Evolutionary conservation across 2,113 vertebrate species (phyloP).

Genomic region (Todiramphus saurophagus): DNA sequence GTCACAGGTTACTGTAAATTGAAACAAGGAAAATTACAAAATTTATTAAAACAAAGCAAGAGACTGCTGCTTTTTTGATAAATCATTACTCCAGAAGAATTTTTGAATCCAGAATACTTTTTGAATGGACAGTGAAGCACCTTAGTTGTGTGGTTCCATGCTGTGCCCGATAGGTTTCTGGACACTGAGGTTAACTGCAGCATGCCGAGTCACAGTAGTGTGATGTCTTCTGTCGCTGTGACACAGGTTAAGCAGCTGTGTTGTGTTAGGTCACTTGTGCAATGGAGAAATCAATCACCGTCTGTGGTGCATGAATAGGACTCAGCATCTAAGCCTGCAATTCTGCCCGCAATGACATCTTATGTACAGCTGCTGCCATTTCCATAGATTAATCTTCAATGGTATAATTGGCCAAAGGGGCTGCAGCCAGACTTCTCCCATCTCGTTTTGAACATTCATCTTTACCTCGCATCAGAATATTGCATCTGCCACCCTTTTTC

Average conservation of each 20-base stretch:
- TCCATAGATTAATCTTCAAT: not conserved
- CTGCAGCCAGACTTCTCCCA: not conserved
- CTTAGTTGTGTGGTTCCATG: not conserved
- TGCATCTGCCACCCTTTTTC: not conserved
- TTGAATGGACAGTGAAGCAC: not conserved
- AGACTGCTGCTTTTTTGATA: not conserved
- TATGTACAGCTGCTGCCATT: conserved; percentile 11
- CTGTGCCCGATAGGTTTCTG: not conserved
- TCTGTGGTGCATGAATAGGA: not conserved
- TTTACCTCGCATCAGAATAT: not conserved
- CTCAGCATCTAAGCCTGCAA: not conserved
- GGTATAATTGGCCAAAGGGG: not conserved
- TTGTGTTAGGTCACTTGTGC: not conserved
- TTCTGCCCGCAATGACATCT: not conserved
- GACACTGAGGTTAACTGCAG: not conserved
- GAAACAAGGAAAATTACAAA: not conserved
- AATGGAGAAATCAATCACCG: not conserved
- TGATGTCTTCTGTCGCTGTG: not conserved
- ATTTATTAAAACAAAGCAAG: not conserved
- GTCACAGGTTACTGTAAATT: not conserved
- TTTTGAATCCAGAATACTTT: not conserved
- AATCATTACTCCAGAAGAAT: not conserved
- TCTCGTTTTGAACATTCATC: not conserved
- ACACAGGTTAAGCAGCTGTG: not conserved
- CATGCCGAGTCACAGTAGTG: not conserved